phyloP scores from a whole-genome alignment of 2,113 vertebrate species.

The Aphyosemion australe region DNA sequence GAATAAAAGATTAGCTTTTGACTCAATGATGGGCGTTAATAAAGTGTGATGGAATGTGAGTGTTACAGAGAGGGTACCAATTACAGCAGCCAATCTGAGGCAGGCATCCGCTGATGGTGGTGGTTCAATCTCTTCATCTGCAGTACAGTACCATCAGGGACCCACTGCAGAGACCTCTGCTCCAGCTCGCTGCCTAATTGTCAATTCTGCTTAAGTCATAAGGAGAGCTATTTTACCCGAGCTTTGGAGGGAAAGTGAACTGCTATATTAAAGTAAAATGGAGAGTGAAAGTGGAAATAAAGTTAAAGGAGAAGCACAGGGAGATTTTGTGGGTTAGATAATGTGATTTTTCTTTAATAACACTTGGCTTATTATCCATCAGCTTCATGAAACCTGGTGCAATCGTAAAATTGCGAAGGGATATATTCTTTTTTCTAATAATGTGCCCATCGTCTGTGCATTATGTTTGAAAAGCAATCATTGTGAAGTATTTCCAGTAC shows the following conservation, averaged over 20 bases:
- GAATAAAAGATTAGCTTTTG: conserved; percentile 89
- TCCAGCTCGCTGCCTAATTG: conserved; percentile 72
- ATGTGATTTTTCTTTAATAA: conserved; percentile 21
- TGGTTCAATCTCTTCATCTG: conserved; percentile 71
- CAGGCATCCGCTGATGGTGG: conserved; percentile 63
- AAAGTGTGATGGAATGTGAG: conserved; percentile 83
- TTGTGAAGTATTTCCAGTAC: not conserved
- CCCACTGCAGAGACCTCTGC: conserved; percentile 67
- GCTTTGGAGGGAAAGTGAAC: conserved; percentile 53
- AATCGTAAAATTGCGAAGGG: conserved; percentile 19
- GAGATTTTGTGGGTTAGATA: conserved; percentile 31
- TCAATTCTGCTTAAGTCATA: conserved; percentile 71
- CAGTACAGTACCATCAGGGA: conserved; percentile 60
- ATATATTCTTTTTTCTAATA: conserved; percentile 24
- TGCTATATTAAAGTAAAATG: conserved; percentile 49
- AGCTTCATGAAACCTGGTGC: conserved; percentile 31
- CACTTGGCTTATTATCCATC: conserved; percentile 19
- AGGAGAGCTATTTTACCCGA: conserved; percentile 60
- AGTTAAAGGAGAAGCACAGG: conserved; percentile 34
- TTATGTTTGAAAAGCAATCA: not conserved
- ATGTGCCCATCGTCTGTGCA: conserved; percentile 4
- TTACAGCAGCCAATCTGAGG: conserved; percentile 72
- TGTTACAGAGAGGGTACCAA: conserved; percentile 73
- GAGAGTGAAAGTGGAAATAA: conserved; percentile 46
- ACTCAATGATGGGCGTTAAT: conserved; percentile 85